Conservation (phyloP, 1,140 invertebrate genomes). For the Tenebrio molitor region DNA sequence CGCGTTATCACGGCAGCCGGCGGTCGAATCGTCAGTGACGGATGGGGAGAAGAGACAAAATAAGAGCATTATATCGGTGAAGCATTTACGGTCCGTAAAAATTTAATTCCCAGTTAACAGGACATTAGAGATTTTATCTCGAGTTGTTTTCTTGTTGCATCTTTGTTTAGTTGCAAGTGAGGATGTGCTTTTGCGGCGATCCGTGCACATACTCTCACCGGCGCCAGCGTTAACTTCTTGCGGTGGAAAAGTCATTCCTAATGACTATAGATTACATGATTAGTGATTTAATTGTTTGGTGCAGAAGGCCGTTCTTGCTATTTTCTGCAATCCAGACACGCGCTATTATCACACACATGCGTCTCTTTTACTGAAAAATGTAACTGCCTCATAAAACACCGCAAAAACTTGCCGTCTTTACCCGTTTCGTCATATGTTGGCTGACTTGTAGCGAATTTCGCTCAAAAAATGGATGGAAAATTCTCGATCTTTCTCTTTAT, state of each 20-base stretch:
- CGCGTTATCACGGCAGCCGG: not conserved
- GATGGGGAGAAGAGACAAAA: not conserved
- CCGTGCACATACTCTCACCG: slow-evolving; percentile 36
- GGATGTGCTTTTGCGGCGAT: slow-evolving; percentile 29
- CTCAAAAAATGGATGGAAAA: too few species aligned
- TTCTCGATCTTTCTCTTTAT: too few species aligned
- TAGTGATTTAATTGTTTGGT: slow-evolving; percentile 43
- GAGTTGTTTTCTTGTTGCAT: slow-evolving; percentile 24
- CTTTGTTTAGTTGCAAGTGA: slow-evolving; percentile 24
- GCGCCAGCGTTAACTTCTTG: slow-evolving; percentile 41
- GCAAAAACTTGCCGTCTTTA: too few species aligned
- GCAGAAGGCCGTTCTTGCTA: slow-evolving; percentile 15
- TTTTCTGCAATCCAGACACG: slow-evolving; percentile 35
- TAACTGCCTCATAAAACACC: slow-evolving; percentile 10
- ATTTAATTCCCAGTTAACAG: slow-evolving; percentile 33
- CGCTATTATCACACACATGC: slow-evolving; percentile 27
- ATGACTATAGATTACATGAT: slow-evolving; percentile 46
- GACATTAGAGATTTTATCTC: slow-evolving; percentile 36
- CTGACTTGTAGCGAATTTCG: too few species aligned
- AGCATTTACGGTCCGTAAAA: slow-evolving; percentile 32
- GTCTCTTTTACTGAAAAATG: slow-evolving; percentile 26
- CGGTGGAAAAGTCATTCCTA: slow-evolving; percentile 33
- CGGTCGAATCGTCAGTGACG: too few species aligned
- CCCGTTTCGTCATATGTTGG: too few species aligned
- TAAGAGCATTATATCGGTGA: slow-evolving; percentile 13